phyloP scores from a whole-genome alignment of 2,888 invertebrate genomes.

The Periphyllus acericola region DNA sequence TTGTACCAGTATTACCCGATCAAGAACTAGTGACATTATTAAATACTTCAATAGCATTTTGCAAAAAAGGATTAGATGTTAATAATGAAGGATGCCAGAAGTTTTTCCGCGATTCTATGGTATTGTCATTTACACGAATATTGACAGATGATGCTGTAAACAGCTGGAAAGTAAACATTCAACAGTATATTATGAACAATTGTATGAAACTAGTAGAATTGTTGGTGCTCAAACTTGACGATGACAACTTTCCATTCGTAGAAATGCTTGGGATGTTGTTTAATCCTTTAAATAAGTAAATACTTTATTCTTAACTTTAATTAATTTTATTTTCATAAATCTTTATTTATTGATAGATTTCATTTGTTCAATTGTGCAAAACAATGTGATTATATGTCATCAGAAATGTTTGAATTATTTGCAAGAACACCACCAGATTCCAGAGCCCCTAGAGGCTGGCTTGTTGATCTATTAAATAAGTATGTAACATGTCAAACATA shows the following conservation, averaged over 20 bases:
- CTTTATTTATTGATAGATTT: conserved; percentile 72
- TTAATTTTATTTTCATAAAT: conserved; percentile 47
- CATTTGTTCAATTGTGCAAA: conserved; percentile 85
- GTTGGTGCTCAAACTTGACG: conserved; percentile 88
- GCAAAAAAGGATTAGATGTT: conserved; percentile 86
- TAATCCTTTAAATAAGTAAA: conserved; percentile 94
- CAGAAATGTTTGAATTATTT: conserved; percentile 70
- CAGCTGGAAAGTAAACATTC: conserved; percentile 97
- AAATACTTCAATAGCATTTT: conserved; percentile 87
- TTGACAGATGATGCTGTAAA: conserved; percentile 97
- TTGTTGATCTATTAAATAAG: conserved; percentile 93
- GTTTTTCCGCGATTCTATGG: conserved; percentile 93
- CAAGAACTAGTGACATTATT: conserved; percentile 93
- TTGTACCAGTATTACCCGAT: conserved; percentile 95
- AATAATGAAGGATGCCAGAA: conserved; percentile 90
- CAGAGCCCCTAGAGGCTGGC: conserved; percentile 91
- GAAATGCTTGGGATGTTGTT: conserved; percentile 93
- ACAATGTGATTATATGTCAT: conserved; percentile 77
- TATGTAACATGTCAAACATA: conserved; percentile 66
- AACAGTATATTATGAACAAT: conserved; percentile 92
- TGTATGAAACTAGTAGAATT: conserved; percentile 92
- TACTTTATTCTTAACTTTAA: conserved; percentile 56
- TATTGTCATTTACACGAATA: conserved; percentile 94
- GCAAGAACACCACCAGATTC: conserved; percentile 82
- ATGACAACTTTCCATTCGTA: conserved; percentile 91